Conservation (phyloP, 2,888 invertebrate species). For the Campaea margaritaria region DNA sequence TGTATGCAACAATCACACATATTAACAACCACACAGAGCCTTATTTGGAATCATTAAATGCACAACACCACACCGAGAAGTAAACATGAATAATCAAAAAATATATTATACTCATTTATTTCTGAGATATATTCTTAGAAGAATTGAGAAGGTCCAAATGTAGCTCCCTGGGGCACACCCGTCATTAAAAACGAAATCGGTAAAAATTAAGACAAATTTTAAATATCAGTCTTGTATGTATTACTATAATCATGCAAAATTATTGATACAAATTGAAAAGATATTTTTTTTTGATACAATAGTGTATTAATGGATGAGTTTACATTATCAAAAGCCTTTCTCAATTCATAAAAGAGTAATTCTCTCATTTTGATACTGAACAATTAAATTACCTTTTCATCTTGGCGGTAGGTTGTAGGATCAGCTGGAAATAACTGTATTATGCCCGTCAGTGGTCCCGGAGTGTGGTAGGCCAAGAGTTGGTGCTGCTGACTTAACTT, state of each 20-base stretch:
- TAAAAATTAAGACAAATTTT: background rate
- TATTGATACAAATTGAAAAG: too few species aligned
- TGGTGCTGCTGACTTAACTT: conserved; percentile 74
- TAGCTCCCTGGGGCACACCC: background rate
- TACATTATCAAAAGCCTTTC: conserved; percentile 30
- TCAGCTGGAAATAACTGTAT: conserved; percentile 82
- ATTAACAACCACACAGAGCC: conserved; percentile 20
- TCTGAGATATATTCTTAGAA: conserved; percentile 36
- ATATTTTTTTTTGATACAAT: too few species aligned
- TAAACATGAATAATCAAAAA: conserved; percentile 20
- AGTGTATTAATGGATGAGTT: too few species aligned
- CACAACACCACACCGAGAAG: conserved; percentile 35
- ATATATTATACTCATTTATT: conserved; percentile 17
- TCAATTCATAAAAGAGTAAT: conserved; percentile 37
- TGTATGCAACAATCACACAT: conserved; percentile 69
- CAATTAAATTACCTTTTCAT: conserved; percentile 70
- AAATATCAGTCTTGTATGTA: too few species aligned
- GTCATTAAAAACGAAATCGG: background rate
- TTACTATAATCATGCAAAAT: too few species aligned
- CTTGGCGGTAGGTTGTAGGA: conserved; percentile 40
- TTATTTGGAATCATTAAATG: conserved; percentile 18
- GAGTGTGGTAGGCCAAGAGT: conserved; percentile 83
- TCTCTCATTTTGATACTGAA: conserved; percentile 36
- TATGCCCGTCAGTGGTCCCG: conserved; percentile 82
- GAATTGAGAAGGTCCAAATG: conserved; percentile 25